Conservation (phyloP, 2,113 vertebrate species). For the Gallinago paraguaiae region DNA sequence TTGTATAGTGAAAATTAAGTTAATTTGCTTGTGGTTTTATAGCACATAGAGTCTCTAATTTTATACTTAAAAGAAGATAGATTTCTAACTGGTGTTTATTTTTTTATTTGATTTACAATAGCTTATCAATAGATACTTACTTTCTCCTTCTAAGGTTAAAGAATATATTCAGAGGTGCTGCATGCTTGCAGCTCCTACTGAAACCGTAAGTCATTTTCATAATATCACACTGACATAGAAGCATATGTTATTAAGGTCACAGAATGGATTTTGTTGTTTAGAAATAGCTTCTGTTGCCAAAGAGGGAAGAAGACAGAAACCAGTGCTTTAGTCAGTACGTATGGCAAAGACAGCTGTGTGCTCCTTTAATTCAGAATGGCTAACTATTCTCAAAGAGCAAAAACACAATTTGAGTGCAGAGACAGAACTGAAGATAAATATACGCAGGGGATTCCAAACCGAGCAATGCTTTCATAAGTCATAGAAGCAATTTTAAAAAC, state of each 20-base stretch:
- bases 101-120: not conserved
- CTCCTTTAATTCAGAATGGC: not conserved
- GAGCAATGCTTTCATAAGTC: constrained; percentile 1
- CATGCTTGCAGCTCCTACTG: not conserved
- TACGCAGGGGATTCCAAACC: not conserved
- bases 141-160: not conserved
- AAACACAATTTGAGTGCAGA: not conserved
- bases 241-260: constrained; percentile 28
- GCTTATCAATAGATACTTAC: not conserved
- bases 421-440: not conserved
- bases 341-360: not conserved
- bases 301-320: constrained; percentile 10
- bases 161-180: not conserved
- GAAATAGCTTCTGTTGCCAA: constrained; percentile 12
- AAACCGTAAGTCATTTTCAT: constrained; percentile 27
- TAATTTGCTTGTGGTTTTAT: not conserved
- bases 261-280: constrained; percentile 34
- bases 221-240: not conserved
- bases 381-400: not conserved
- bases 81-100: not conserved
- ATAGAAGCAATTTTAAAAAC: constrained; percentile 19
- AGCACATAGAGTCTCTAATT: not conserved
- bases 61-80: not conserved
- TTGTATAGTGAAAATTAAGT: not conserved
- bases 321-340: not conserved